phyloP scores from a whole-genome alignment of 2,888 invertebrate genomes.

The Dexiosoma caninum region DNA sequence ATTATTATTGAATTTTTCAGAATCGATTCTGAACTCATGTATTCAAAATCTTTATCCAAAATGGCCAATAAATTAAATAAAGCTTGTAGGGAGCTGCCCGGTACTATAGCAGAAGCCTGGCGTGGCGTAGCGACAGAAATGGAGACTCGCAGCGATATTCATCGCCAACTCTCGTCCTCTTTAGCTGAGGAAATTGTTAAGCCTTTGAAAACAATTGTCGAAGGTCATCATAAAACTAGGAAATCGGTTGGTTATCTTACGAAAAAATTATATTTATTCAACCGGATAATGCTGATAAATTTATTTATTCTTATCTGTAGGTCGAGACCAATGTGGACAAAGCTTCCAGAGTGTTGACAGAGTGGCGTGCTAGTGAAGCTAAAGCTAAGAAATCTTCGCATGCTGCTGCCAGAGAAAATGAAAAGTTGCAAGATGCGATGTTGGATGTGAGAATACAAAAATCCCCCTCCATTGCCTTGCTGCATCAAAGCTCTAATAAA shows the following conservation, averaged over 20 bases:
- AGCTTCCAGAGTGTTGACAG: slow-evolving; percentile 87
- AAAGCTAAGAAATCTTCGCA: slow-evolving; percentile 95
- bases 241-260: slow-evolving; percentile 80
- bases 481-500: slow-evolving; percentile 76
- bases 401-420: slow-evolving; percentile 91
- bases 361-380: slow-evolving; percentile 91
- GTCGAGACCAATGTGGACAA: slow-evolving; percentile 91
- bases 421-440: slow-evolving; percentile 91
- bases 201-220: slow-evolving; percentile 87
- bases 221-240: slow-evolving; percentile 84
- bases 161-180: slow-evolving; percentile 88
- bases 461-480: slow-evolving; percentile 76
- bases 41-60: slow-evolving; percentile 93
- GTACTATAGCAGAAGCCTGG: slow-evolving; percentile 93
- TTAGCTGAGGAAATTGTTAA: slow-evolving; percentile 93
- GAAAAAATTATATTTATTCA: background rate
- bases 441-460: slow-evolving; percentile 80
- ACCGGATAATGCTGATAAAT: background rate
- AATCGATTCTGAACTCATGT: slow-evolving; percentile 92
- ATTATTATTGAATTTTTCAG: slow-evolving; percentile 78
- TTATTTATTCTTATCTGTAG: slow-evolving; percentile 74
- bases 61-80: slow-evolving; percentile 90
- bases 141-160: slow-evolving; percentile 94
- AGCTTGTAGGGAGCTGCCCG: slow-evolving; percentile 87
- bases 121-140: slow-evolving; percentile 93